Evolutionary conservation across 37 sponge, comb jelly and placozoan species (phyloP).

Genomic region (Agelas oroides): DNA sequence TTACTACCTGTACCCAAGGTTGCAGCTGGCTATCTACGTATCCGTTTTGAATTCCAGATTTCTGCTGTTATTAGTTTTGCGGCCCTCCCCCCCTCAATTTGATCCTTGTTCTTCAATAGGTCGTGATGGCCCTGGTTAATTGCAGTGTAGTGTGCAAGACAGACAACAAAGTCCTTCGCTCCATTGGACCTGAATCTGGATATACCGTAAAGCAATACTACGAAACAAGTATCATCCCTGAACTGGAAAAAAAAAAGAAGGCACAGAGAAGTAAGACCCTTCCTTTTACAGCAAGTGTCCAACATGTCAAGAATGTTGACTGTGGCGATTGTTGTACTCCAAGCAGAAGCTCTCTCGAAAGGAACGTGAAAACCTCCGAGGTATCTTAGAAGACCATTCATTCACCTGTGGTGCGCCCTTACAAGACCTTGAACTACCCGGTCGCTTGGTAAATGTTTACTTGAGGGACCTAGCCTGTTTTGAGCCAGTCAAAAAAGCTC

Average conservation of each 20-base stretch:
- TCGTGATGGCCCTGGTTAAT: slow-evolving; percentile 17
- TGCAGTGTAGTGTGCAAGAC: slow-evolving; percentile 11
- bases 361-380: slow-evolving; percentile 25
- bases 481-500: slow-evolving; percentile 9
- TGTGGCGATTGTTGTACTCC: slow-evolving; percentile 37
- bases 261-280: slow-evolving; percentile 49
- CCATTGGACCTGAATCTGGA: slow-evolving; percentile 11
- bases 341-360: slow-evolving; percentile 16
- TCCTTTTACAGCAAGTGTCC: slow-evolving; percentile 37
- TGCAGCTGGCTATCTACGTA: too few species aligned
- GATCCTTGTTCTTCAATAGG: neutral
- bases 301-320: slow-evolving; percentile 43
- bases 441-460: neutral
- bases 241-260: neutral
- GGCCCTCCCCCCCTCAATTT: too few species aligned
- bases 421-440: slow-evolving; percentile 10
- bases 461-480: slow-evolving; percentile 8
- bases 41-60: too few species aligned
- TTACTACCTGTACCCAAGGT: too few species aligned
- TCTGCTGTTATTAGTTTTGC: too few species aligned
- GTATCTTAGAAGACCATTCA: neutral
- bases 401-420: too few species aligned
- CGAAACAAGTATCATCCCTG: neutral
- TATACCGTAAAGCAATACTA: slow-evolving; percentile 17
- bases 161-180: neutral